Conservation (phyloP, 2,797 vertebrate genomes). For the Artibeus lituratus region DNA sequence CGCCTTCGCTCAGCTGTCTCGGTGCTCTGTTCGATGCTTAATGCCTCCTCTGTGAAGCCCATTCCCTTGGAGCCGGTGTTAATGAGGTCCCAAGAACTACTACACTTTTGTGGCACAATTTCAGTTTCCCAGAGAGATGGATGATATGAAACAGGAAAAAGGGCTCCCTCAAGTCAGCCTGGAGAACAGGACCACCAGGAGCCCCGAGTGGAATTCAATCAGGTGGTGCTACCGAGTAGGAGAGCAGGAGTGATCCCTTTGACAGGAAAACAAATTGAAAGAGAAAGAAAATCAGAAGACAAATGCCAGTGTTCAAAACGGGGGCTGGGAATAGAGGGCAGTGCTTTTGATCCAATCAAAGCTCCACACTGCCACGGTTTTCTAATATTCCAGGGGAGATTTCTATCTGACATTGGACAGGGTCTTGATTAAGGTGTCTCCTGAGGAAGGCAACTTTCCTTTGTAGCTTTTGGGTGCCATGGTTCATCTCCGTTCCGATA, state of each 20-base stretch:
- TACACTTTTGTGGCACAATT: constrained; percentile 11
- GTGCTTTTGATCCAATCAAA: background rate
- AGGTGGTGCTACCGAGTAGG: background rate
- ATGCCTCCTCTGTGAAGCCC: background rate
- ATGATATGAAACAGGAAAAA: background rate
- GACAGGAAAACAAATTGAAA: constrained; percentile 38
- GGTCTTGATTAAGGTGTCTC: constrained; percentile 38
- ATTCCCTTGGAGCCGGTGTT: constrained; percentile 35
- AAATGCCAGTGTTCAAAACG: constrained; percentile 24
- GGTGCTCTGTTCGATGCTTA: constrained; percentile 18
- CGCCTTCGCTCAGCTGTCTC: background rate
- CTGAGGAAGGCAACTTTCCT: background rate
- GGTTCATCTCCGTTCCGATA: constrained; percentile 38
- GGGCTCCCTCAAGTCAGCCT: background rate
- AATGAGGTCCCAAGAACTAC: constrained; percentile 35
- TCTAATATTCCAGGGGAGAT: background rate
- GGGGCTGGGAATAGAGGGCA: background rate
- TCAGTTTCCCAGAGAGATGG: constrained; percentile 25
- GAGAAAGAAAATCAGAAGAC: constrained; percentile 43
- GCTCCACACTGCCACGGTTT: background rate
- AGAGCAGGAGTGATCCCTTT: background rate
- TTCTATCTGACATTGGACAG: constrained; percentile 9
- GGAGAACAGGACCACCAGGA: constrained; percentile 4
- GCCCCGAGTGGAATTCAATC: background rate
- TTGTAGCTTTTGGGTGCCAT: constrained; percentile 11